Base-by-base conservation (phyloP, 2,888 invertebrate genomes). In the Sesia bembeciformis region DNA sequence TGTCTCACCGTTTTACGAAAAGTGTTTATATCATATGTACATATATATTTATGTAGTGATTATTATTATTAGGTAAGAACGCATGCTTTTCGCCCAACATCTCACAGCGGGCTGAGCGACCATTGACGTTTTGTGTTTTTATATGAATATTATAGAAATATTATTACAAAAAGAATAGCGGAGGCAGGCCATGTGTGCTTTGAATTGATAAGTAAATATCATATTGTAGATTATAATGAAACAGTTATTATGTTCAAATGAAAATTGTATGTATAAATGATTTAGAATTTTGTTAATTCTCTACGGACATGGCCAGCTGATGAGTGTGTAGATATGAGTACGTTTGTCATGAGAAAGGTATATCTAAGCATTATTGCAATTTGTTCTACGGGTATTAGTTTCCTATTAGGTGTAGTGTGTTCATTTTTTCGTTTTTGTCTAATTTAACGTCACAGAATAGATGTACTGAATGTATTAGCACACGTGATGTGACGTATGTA, bases 301-400 rank as follows among this genome's bases (percentile, higher is more conserved):
- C 46, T 46, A 6, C 46, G 8, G 5, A 46, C 46, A 46, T 46
- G 46, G 58, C 52, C 56, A 59, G 54, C 56, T 38, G 54, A 54
- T 52, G 53, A 58, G 58, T 59, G 53, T 39, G 54, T 52, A 53
- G 49, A 8, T n/a, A 5, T 6, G 49, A 5, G 49, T 49, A 23
- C 5, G 5, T 7, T 51, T 43, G 40, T 66, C 61, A 46, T 8
- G 46, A 4, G 23, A 23, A 46, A 3, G 5, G 4, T 46, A 8
- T 46, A 46, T 8, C 7, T 46, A 46, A 68, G 71, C 68, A 69
- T 75, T 70, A 68, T 75, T 74, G 89, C 89, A 89, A 90, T 90
- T 83, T 81, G 79, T 84, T 85, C 76, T 90, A 90, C 90, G 90
- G 90, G 90, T 90, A 90, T 90, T 90, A 87, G 90, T 90, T 90